A percentile compares a stretch with the other conserved stretches of the same genome.
Conservation (phyloP, 2,113 vertebrate species). For the Microtus richardsoni region DNA sequence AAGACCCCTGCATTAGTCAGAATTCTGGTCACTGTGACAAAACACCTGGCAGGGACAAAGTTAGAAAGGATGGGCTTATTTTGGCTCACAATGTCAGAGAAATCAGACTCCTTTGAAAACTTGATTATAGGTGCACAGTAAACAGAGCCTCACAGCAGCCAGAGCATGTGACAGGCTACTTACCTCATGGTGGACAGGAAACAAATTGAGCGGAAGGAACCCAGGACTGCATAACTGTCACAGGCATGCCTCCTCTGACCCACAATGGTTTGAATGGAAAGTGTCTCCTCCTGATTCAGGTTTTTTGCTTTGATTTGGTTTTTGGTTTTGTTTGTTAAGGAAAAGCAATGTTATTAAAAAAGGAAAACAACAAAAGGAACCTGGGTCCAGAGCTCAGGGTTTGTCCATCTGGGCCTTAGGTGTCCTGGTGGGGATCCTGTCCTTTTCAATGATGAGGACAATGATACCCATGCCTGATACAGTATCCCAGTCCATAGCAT, state of each 20-base stretch:
- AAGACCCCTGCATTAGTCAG: background rate
- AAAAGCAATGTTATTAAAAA: background rate
- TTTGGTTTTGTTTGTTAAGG: no score
- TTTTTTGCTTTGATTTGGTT: no score
- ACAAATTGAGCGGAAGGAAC: background rate
- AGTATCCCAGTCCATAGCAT: conserved; percentile 96
- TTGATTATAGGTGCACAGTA: background rate
- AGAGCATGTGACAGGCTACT: background rate
- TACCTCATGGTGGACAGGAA: background rate
- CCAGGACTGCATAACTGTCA: background rate
- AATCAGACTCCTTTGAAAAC: background rate
- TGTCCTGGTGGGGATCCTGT: conserved; percentile 97
- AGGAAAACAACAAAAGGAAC: background rate
- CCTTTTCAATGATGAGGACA: conserved; percentile 96
- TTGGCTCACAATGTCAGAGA: background rate
- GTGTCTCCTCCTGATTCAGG: background rate
- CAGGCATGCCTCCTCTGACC: background rate
- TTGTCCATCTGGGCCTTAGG: conserved; percentile 98
- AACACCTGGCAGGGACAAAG: background rate
- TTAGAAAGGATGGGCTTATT: background rate
- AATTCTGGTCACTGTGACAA: background rate
- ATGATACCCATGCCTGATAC: conserved; percentile 97
- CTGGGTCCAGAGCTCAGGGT: background rate
- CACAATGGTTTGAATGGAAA: background rate
- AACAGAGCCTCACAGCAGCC: background rate